Percentiles rank a stretch among this genome's conserved stretches.
phyloP scores from a whole-genome alignment of 2,113 vertebrate species.

The Microtus ochrogaster region DNA sequence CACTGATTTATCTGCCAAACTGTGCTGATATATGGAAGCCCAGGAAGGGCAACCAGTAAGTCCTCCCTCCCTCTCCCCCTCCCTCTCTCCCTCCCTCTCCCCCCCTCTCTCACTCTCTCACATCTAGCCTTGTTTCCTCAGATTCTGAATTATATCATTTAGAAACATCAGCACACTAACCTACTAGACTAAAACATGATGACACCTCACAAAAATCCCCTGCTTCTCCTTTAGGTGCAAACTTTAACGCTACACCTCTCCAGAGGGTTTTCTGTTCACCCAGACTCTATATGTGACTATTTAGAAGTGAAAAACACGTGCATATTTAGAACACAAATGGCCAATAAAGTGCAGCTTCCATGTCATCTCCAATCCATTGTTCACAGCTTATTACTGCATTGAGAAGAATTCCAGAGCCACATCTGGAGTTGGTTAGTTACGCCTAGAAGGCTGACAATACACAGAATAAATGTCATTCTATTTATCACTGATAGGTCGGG shows the following conservation, averaged over 20 bases:
- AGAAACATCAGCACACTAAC: not conserved
- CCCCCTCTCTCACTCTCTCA: not conserved
- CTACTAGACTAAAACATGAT: not conserved
- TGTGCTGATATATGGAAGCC: not conserved
- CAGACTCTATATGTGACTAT: not conserved
- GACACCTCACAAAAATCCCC: not conserved
- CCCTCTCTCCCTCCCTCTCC: not conserved
- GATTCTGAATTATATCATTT: not conserved
- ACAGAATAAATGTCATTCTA: not conserved
- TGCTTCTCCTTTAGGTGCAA: not conserved
- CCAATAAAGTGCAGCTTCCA: not conserved
- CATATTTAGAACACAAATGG: not conserved
- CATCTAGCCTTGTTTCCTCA: not conserved
- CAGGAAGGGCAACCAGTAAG: not conserved
- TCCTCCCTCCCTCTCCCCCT: not conserved
- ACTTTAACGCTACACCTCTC: not conserved
- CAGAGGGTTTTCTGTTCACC: not conserved
- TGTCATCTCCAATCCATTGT: not conserved
- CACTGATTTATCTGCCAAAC: not conserved
- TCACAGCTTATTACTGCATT: not conserved
- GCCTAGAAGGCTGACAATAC: not conserved
- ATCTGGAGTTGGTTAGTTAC: constrained; percentile 46
- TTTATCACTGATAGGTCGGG: constrained; percentile 22
- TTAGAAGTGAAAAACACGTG: not conserved
- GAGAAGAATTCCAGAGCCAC: constrained; percentile 1